A percentile compares a stretch with the other conserved stretches of the same genome.
These are phyloP conservation scores for Aselliscus stoliczkanus DNA, from an alignment of 2,797 vertebrate genomes.

Conservation along the genomic window DNA sequence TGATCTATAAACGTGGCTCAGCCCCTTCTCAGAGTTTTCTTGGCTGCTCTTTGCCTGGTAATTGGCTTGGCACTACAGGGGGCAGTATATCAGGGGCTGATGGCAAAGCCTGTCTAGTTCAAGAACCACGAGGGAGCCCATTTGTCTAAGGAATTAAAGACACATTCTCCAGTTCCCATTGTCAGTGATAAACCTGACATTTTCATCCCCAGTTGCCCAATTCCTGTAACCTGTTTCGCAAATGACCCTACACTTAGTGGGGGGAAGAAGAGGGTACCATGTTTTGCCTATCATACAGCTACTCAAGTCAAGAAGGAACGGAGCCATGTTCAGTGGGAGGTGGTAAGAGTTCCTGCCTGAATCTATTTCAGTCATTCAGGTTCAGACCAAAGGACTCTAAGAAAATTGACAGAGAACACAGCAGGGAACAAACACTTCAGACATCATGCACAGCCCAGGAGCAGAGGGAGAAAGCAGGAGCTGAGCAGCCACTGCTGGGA, in stretches of 20 bases:
- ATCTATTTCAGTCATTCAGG: background rate
- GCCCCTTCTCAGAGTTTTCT: background rate
- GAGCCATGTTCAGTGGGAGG: background rate
- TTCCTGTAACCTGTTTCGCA: background rate
- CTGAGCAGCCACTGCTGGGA: background rate
- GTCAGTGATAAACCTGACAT: background rate
- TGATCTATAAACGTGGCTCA: background rate
- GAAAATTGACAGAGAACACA: background rate
- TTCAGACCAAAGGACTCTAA: background rate
- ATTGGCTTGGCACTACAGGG: background rate
- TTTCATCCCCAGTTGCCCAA: background rate
- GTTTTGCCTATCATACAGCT: background rate
- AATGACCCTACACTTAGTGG: background rate
- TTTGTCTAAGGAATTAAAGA: background rate
- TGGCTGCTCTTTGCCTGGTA: background rate
- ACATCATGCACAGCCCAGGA: fast-evolving
- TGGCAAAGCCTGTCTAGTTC: background rate
- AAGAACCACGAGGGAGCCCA: background rate
- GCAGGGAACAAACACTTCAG: background rate
- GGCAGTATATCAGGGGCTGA: background rate
- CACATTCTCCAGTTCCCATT: background rate
- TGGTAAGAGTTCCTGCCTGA: background rate
- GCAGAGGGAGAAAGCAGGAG: background rate
- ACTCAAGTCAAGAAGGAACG: background rate
- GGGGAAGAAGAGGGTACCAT: background rate